These are phyloP conservation scores for Apotomis capreana DNA, from an alignment of 2,888 invertebrate genomes.

Conservation along the genomic window DNA sequence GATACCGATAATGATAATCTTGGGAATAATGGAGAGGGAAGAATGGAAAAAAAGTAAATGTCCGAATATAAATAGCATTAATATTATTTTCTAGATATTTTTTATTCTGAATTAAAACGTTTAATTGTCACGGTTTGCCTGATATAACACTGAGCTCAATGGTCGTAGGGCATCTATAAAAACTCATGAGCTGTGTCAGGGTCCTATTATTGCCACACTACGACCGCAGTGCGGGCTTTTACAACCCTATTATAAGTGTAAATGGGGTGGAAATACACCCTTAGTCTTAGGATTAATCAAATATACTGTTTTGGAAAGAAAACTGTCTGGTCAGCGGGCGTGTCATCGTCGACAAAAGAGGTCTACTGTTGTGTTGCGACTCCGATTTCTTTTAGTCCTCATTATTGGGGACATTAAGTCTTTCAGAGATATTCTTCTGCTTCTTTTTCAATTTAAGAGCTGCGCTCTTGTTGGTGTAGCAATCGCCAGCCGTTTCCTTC, in stretches of 20 bases:
- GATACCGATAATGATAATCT: no score
- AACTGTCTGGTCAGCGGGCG: neutral
- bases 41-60: no score
- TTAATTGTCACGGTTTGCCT: neutral
- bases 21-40: no score
- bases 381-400: neutral
- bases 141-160: neutral
- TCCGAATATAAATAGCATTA: no score
- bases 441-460: no score
- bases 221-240: conserved; percentile 29
- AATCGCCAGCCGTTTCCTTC: no score
- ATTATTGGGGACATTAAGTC: no score
- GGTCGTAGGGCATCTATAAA: conserved; percentile 34
- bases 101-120: no score
- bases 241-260: conserved; percentile 39
- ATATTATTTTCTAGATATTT: no score
- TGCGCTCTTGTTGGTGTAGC: no score
- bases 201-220: conserved; percentile 34
- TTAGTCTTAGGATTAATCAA: conserved; percentile 30
- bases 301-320: conserved; percentile 19
- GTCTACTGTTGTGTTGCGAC: neutral
- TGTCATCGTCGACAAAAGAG: neutral
- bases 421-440: no score
- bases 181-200: conserved; percentile 36
- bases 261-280: conserved; percentile 38